A percentile compares a stretch with the other conserved stretches of the same genome.
Conservation (phyloP, 30 jellyfish, hydroid and myxozoan species). For the Cassiopea xamachana region DNA sequence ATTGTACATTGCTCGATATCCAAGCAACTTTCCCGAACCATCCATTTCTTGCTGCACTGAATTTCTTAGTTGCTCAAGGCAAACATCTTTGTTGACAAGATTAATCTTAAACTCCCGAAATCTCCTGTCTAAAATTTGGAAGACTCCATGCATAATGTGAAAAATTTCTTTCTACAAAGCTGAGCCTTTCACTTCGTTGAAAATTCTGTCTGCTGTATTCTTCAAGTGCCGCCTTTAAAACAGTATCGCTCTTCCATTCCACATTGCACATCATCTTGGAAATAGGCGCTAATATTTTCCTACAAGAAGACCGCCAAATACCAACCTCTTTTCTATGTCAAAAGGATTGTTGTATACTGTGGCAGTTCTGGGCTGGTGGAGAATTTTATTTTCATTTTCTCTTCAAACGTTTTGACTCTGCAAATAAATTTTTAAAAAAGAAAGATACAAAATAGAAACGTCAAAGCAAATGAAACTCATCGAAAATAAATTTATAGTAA, state of each 20-base stretch:
- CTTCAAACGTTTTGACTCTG: neutral
- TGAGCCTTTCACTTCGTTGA: constrained; percentile 3
- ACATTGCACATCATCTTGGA: constrained; percentile 3
- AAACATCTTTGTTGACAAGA: constrained; percentile 11
- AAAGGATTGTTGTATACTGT: constrained; percentile 42
- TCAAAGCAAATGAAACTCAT: neutral
- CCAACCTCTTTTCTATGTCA: neutral
- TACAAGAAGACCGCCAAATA: neutral
- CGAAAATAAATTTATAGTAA: constrained; percentile 1
- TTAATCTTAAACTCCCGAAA: constrained; percentile 13
- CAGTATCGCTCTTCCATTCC: constrained; percentile 32
- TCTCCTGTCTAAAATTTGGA: constrained; percentile 17
- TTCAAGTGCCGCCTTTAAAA: neutral
- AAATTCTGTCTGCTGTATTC: neutral
- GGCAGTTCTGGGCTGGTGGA: constrained; percentile 49
- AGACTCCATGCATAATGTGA: constrained; percentile 43
- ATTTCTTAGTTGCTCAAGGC: constrained; percentile 26
- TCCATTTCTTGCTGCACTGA: constrained; percentile 29
- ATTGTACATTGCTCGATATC: constrained; percentile 36
- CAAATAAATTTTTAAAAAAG: neutral
- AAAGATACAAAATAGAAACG: neutral
- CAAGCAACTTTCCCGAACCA: constrained; percentile 58
- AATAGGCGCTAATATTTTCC: neutral
- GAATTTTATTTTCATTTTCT: neutral
- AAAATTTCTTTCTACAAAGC: constrained; percentile 16